Evolutionary conservation across 2,797 vertebrate species (phyloP).

Genomic region (Brachyrhaphis roseni): DNA sequence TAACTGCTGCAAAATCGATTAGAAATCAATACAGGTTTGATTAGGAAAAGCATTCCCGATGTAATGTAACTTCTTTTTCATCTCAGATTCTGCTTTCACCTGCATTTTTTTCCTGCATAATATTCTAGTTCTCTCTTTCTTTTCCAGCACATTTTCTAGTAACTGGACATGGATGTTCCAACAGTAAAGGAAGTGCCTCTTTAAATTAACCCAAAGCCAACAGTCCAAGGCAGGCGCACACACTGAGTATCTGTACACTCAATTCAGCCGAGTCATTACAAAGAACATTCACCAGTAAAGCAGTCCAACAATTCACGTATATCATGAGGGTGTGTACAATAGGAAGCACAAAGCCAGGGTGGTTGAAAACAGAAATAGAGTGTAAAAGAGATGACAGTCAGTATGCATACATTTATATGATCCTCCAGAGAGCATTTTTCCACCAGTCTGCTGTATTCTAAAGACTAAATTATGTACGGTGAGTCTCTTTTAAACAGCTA

Average conservation of each 20-base stretch:
- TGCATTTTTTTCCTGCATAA: background rate
- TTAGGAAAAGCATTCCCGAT: constrained; percentile 8
- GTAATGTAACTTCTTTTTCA: background rate
- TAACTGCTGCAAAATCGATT: constrained; percentile 7
- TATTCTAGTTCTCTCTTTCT: background rate
- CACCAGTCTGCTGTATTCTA: background rate
- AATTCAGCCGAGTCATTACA: constrained; percentile 30
- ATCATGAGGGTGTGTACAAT: constrained; percentile 49
- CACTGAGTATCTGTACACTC: constrained; percentile 38
- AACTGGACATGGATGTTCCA: constrained; percentile 4
- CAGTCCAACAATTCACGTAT: constrained; percentile 39
- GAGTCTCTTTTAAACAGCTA: background rate
- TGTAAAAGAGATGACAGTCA: constrained; percentile 47
- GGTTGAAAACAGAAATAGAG: constrained; percentile 2
- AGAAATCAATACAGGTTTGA: constrained; percentile 24
- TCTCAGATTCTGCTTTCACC: background rate
- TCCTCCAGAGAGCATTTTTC: constrained; percentile 14
- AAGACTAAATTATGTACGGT: constrained; percentile 13
- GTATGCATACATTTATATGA: constrained; percentile 15
- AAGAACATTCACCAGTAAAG: constrained; percentile 46
- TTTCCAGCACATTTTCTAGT: constrained; percentile 19
- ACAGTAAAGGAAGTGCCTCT: background rate
- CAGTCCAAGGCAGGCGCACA: constrained; percentile 24
- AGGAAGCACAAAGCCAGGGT: constrained; percentile 11
- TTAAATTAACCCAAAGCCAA: constrained; percentile 24